Evolutionary conservation across 2,888 invertebrate species (phyloP), one percentile per base, ranked within the genome.

Genomic region (Ephialtes manifestator): DNA sequence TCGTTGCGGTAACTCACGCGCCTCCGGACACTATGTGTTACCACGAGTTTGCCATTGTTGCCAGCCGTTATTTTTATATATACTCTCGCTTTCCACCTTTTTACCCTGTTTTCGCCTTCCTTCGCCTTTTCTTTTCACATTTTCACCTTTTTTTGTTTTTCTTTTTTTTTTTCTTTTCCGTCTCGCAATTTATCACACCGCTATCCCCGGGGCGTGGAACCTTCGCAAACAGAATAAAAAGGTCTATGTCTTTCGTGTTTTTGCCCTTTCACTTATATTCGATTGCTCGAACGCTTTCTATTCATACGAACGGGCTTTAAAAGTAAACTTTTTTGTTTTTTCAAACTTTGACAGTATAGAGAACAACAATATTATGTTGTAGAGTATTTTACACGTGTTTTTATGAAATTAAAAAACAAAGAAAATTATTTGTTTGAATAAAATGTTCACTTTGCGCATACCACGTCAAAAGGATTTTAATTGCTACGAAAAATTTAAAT

Each of bases 1-100:
- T 86, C 79, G 84, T 80, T 70, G 78, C 82, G 67, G 86, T 87
- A 87, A 88, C 86, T 88, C 89, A 86, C 78, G 82, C 77, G 60
- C 71, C 76, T 84, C 72, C 81, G 81, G 65, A 81, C 60, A 77
- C 58, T 28, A 63, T 51, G 46, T 13, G 24, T 65, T 55, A 80
- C 55, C 24, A 20, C 63, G 60, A 60, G 15, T 70, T 28, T 55
- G 65, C 65, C 71, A 81, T 81, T 81, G 74, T 81, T 74, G 74
- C 74, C 74, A 46, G 18, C 60, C 55, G 71, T 65, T 71, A 80
- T 72, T 80, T 75, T 80, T 58, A 65, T 35, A 71, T 51, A 63
- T 65, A 20, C 72, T 46, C 60, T 39, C 31, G 53, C 70, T 46
- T 31, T 58, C 60, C 58, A 46, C 31, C 24, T 71, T 76, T 72